Conservation (phyloP, 2,888 invertebrate genomes). For the Eledone cirrhosa region DNA sequence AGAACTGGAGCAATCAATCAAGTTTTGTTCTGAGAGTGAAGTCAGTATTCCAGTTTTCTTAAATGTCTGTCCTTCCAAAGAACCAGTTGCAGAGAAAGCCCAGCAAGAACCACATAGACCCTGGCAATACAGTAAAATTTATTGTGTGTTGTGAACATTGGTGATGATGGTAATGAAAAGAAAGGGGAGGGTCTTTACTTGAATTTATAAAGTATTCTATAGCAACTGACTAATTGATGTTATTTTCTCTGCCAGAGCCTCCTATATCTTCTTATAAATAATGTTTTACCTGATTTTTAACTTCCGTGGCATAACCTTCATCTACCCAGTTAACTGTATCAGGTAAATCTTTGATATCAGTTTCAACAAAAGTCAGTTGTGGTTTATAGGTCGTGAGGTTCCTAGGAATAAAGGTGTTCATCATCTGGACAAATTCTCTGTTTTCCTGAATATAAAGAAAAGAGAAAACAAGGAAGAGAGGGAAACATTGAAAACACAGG, state of each 20-base stretch:
- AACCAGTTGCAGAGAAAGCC: conserved; percentile 82
- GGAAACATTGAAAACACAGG: too few relatives aligned
- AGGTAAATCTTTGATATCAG: conserved; percentile 37
- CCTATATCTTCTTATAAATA: too few relatives aligned
- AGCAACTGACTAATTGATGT: too few relatives aligned
- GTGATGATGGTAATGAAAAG: too few relatives aligned
- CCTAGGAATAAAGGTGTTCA: conserved; percentile 44
- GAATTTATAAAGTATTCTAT: too few relatives aligned
- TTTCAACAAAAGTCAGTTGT: conserved; percentile 5
- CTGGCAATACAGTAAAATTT: conserved; percentile 69
- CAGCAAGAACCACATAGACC: conserved; percentile 87
- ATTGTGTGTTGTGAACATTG: too few relatives aligned
- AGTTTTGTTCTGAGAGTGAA: conserved; percentile 66
- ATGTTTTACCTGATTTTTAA: conserved; percentile 51
- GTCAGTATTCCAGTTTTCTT: conserved; percentile 73
- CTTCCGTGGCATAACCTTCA: conserved; percentile 56
- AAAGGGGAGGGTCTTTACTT: too few relatives aligned
- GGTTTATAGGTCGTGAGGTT: neutral
- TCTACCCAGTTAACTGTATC: conserved; percentile 53
- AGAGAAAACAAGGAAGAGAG: too few relatives aligned
- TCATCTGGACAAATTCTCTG: conserved; percentile 40
- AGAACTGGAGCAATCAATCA: conserved; percentile 66
- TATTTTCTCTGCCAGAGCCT: too few relatives aligned
- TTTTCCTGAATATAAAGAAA: conserved; percentile 34
- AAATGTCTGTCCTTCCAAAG: conserved; percentile 65